Conservation (phyloP, 2,888 invertebrate genomes). For the Halictus quadricinctus region DNA sequence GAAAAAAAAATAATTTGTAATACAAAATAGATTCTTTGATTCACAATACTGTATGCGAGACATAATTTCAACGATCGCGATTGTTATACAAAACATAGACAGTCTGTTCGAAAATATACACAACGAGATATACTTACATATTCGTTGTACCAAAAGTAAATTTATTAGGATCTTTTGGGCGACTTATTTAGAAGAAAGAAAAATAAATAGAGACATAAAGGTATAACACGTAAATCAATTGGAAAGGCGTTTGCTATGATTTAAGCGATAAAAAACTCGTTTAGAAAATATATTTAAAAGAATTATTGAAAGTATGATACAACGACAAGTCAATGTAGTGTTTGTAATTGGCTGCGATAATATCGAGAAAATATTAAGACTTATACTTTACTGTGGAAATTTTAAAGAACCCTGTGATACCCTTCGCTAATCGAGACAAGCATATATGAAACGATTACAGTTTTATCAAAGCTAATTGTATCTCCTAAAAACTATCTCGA, state of each 20-base stretch:
- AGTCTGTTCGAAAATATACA: conserved; percentile 24
- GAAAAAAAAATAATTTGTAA: not conserved
- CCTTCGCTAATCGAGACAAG: conserved; percentile 43
- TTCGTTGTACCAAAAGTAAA: conserved; percentile 31
- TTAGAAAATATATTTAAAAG: conserved; percentile 43
- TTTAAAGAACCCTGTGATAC: conserved; percentile 62
- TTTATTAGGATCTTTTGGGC: conserved; percentile 12
- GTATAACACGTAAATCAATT: conserved; percentile 31
- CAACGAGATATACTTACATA: conserved; percentile 7
- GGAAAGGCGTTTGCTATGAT: conserved; percentile 26
- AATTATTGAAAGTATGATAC: conserved; percentile 50
- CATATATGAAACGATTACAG: conserved; percentile 52
- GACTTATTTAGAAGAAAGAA: conserved; percentile 13
- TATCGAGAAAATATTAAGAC: conserved; percentile 41
- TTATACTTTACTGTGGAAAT: conserved; percentile 42
- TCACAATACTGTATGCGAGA: not conserved
- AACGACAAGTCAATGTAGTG: conserved; percentile 40
- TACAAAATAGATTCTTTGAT: not conserved
- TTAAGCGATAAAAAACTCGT: conserved; percentile 32
- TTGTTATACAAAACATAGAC: conserved; percentile 27
- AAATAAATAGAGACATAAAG: conserved; percentile 38
- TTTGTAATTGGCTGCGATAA: conserved; percentile 28
- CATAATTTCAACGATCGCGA: not conserved
- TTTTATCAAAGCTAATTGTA: conserved; percentile 41
- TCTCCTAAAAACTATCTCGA: conserved; percentile 51